These are phyloP conservation scores for Drosophila jambulina DNA, from an alignment of 1,140 invertebrate species.

Conservation along the genomic window DNA sequence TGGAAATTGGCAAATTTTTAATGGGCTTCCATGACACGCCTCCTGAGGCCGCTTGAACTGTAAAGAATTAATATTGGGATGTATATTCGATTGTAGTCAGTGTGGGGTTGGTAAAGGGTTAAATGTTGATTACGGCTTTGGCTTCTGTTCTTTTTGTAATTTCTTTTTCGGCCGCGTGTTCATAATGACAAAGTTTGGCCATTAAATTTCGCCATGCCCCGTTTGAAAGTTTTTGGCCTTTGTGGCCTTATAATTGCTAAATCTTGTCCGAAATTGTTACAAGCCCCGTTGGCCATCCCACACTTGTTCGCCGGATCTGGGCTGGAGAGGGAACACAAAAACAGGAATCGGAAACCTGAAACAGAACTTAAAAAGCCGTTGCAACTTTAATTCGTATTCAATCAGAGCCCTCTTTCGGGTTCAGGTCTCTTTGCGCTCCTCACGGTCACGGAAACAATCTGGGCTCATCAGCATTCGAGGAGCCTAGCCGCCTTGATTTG, in stretches of 20 bases:
- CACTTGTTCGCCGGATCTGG: slow-evolving; percentile 58
- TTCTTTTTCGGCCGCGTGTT: slow-evolving; percentile 34
- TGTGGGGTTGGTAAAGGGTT: slow-evolving; percentile 62
- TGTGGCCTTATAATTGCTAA: slow-evolving; percentile 68
- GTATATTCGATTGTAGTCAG: slow-evolving; percentile 10
- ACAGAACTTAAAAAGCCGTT: slow-evolving; percentile 46
- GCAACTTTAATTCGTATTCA: slow-evolving; percentile 78
- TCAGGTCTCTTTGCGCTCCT: slow-evolving; percentile 19
- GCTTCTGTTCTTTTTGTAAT: slow-evolving; percentile 9
- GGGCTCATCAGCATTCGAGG: slow-evolving; percentile 67
- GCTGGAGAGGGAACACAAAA: slow-evolving; percentile 17
- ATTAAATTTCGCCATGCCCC: slow-evolving; percentile 67
- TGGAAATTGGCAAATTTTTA: slow-evolving; percentile 76
- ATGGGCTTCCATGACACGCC: slow-evolving; percentile 51
- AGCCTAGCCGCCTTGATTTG: slow-evolving; percentile 56
- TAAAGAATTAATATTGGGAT: slow-evolving; percentile 24
- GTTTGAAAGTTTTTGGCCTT: slow-evolving; percentile 28
- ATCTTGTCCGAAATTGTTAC: slow-evolving; percentile 62
- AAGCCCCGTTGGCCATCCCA: slow-evolving; percentile 57
- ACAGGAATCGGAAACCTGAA: slow-evolving; percentile 57
- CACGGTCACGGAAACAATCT: slow-evolving; percentile 63
- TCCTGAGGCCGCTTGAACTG: slow-evolving; percentile 31
- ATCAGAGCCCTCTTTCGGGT: slow-evolving; percentile 47
- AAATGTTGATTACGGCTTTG: slow-evolving; percentile 24
- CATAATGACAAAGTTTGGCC: slow-evolving; percentile 67